Base-by-base conservation (phyloP, 2,113 vertebrate species). In the Taurulus bubalis region DNA sequence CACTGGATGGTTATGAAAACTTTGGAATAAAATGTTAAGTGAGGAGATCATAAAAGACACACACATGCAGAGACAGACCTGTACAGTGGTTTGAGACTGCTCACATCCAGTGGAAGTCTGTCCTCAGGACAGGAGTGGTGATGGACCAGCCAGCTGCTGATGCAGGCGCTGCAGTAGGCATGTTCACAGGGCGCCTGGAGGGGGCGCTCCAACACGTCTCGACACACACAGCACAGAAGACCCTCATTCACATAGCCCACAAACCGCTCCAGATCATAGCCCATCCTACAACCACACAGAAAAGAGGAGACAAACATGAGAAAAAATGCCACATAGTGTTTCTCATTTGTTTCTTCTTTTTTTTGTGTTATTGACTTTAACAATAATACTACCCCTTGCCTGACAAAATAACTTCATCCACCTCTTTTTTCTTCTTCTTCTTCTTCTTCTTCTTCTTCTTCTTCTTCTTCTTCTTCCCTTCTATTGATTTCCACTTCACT, bases 181-280 rank as follows among this genome's bases (percentile, higher is more conserved):
- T 97, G 97, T 38, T 98, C 96, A 16, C 97, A 98, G 1, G 97
- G 96, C 36, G 96, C 96, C 93, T 98, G 97, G n/a, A 97, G 83
- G 0, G 96, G 96, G 51, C 96, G 95, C 80, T 97, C 95, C 1
- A 97, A 71, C 77, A 98, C 97, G 0, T 96, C 96, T 0, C 95
- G 95, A 90, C 97, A 98, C 83, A 97, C 96, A 75, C 96, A 97
- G 90, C 97, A 98, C 18, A 98, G 74, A 0, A 98, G 95, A 51
- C 97, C 97, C 30, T 97, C 96, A 0, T 97, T 98, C 60, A 98
- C 97, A 0, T 96, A 97, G 65, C 96, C 96, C 55, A 98, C 95
- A 7, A 98, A 98, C 77, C 96, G 96, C 66, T 98, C 97, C 62
- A 95, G 91, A 12, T 97, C 97, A 72, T 96, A 98, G 36, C 96